Evolutionary conservation across 2,888 invertebrate species (phyloP).

Genomic region (Candidula unifasciata): DNA sequence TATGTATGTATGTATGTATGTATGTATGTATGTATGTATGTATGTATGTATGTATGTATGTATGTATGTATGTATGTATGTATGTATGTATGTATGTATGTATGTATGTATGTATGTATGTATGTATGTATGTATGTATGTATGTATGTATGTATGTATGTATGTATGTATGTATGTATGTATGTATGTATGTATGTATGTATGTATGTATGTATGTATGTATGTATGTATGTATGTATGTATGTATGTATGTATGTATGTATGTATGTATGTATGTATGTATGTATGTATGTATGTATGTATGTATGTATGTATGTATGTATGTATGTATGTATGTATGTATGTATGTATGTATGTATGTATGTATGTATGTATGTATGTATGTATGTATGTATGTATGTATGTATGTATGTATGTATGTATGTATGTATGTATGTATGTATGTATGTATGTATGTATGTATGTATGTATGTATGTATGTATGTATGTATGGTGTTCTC

Average conservation of each 20-base stretch:
- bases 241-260: not conserved
- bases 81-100: not conserved
- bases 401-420: not conserved
- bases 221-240: not conserved
- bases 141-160: constrained; percentile 1
- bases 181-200: constrained; percentile 1
- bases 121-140: not conserved
- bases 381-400: constrained; percentile 1
- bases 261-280: not conserved
- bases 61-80: not conserved
- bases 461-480: not conserved
- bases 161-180: not conserved
- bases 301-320: not conserved
- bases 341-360: not conserved
- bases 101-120: not conserved
- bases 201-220: not conserved
- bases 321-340: not conserved
- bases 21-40: not conserved
- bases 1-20: not conserved
- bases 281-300: not conserved
- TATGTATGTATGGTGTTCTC: not conserved
- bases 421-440: not conserved
- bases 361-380: not conserved
- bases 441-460: not conserved
- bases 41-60: not conserved